Evolutionary conservation across 2,113 vertebrate species (phyloP).

Genomic region (Erythrolamprus reginae): DNA sequence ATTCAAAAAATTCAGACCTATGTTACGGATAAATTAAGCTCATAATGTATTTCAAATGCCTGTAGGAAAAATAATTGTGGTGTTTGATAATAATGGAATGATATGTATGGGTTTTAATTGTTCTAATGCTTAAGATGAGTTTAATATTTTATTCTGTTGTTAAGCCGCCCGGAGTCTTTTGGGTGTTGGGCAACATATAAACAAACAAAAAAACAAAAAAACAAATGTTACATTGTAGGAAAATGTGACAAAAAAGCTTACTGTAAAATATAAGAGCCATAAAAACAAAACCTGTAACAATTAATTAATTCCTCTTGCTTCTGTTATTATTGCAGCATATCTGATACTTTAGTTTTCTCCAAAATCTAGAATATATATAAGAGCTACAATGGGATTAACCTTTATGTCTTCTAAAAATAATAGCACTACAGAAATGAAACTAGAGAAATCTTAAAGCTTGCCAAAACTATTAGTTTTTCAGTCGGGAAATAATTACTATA

Average conservation of each 20-base stretch:
- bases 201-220: too few species aligned
- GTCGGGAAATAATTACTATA: background rate
- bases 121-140: too few species aligned
- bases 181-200: too few species aligned
- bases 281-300: background rate
- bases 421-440: background rate
- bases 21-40: background rate
- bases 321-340: background rate
- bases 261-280: background rate
- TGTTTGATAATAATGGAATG: background rate
- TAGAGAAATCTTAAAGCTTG: conserved; percentile 14
- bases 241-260: background rate
- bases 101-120: too few species aligned
- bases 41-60: background rate
- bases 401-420: background rate
- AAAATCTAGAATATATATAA: background rate
- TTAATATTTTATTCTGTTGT: too few species aligned
- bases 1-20: background rate
- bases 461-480: background rate
- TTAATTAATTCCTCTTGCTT: background rate
- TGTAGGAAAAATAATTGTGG: background rate
- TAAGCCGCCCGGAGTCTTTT: too few species aligned
- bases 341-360: background rate
- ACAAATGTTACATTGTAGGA: background rate
- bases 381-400: background rate